Evolutionary conservation across 2,797 vertebrate species (phyloP), one percentile per base, ranked within the genome.

Genomic region (Mustela erminea): DNA sequence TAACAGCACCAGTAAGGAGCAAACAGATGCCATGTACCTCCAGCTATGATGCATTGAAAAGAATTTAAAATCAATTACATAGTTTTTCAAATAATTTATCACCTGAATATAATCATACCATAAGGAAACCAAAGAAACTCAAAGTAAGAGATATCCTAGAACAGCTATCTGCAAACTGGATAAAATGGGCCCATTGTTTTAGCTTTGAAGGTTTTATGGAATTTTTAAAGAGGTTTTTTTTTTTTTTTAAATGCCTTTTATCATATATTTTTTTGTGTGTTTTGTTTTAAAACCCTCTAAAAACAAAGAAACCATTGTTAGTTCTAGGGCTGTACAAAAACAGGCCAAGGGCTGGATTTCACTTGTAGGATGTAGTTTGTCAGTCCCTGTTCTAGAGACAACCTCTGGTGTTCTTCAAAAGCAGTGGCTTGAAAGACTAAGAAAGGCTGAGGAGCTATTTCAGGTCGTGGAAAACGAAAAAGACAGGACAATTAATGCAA

Each of bases 271-370:
- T 92, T 56, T 1, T 20, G 49, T 74, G 14, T 46, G 92, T 89
- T 85, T 86, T 49, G 38, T 84, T 80, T 81, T 89, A 81, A 93
- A 90, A 92, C 3, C 1, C 46, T 81, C 81, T n/a, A 87, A 38
- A 78, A 86, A 43, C 52, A 49, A 11, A 87, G 29, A 87, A 38
- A 14, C 8, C 38, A 15, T n/a, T n/a, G 13, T 41, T 89, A 89
- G 35, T 52, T 32, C 32, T 38, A 52, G 43, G 27, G n/a, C 12
- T 43, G 10, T 35, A 15, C 49, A 62, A 70, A 74, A 86, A 82
- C 21, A 38, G 58, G 14, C 23, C 3, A 21, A 62, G 14, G 10
- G 20, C 43, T 80, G 25, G 23, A 77, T 90, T 89, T 87, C 66
- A 18, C 64, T 23, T 86, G 1, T 87, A 29, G 58, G 56, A 49